Percentiles rank a stretch among this genome's conserved stretches.
These are phyloP conservation scores for Chymomyza costata DNA, from an alignment of 1,140 invertebrate species.

Conservation along the genomic window DNA sequence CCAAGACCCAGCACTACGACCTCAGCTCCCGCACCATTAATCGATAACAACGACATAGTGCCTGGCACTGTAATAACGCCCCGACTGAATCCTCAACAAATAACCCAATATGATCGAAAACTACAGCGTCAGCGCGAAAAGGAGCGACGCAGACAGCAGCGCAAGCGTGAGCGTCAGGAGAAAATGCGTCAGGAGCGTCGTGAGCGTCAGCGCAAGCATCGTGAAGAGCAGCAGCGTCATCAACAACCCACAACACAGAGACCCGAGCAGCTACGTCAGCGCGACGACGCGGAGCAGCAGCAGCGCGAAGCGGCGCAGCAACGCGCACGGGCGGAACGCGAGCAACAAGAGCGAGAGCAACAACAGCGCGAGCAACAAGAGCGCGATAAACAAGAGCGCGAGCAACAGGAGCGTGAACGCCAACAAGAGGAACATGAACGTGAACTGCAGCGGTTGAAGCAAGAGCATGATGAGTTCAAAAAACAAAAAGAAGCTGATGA, in stretches of 20 bases:
- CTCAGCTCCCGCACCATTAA: not conserved
- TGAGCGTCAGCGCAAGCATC: conserved; percentile 30
- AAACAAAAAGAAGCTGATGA: conserved; percentile 36
- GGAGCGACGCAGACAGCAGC: conserved; percentile 46
- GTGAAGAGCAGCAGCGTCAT: conserved; percentile 28
- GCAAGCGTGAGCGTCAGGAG: conserved; percentile 43
- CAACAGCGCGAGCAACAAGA: conserved; percentile 27
- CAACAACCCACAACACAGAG: conserved; percentile 19
- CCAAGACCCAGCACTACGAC: conserved; percentile 26
- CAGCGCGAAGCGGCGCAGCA: conserved; percentile 33
- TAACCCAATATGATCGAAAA: conserved; percentile 56
- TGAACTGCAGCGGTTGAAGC: conserved; percentile 39
- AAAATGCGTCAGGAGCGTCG: conserved; percentile 38
- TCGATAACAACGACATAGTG: conserved; percentile 39
- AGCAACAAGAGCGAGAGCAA: conserved; percentile 4
- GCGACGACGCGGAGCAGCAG: conserved; percentile 12
- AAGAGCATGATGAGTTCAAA: conserved; percentile 36
- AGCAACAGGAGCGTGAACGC: conserved; percentile 24
- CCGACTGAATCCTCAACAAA: conserved; percentile 23
- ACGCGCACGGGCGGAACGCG: conserved; percentile 8
- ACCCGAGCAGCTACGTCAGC: not conserved
- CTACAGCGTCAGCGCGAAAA: conserved; percentile 58
- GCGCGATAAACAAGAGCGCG: conserved; percentile 17
- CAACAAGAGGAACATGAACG: conserved; percentile 23
- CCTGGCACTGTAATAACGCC: not conserved